Percentiles rank a stretch among this genome's conserved stretches.
Conservation (phyloP, 92 coral and sea anemone species). For the Palythoa heliodiscus region DNA sequence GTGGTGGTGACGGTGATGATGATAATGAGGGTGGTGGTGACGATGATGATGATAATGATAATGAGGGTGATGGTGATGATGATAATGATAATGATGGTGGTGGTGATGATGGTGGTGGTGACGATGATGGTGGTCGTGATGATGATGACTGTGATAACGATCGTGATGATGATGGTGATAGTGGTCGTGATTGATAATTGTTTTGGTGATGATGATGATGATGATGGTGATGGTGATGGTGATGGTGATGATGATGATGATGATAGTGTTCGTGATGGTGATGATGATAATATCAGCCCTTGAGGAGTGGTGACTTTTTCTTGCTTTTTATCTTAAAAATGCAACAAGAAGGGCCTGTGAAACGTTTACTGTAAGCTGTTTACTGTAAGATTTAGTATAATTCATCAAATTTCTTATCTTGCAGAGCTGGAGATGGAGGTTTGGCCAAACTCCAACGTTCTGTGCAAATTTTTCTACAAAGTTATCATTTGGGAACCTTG, state of each 20-base stretch:
- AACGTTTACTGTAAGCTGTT: too few relatives aligned
- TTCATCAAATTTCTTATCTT: neutral
- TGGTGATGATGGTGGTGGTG: neutral
- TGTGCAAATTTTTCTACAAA: slow-evolving; percentile 59
- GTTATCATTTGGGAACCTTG: slow-evolving; percentile 62
- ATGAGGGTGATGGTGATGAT: neutral
- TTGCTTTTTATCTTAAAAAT: too few relatives aligned
- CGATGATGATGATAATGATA: neutral
- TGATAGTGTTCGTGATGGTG: neutral
- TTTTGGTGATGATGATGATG: too few relatives aligned
- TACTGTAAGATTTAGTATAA: too few relatives aligned
- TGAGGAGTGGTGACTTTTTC: too few relatives aligned
- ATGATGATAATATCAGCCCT: neutral
- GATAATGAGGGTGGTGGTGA: neutral
- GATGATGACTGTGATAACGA: neutral
- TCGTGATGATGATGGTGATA: too few relatives aligned
- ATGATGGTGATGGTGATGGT: neutral
- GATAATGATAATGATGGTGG: neutral
- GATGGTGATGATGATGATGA: neutral
- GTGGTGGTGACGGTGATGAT: neutral
- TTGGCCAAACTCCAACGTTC: slow-evolving; percentile 93
- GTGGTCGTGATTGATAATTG: too few relatives aligned
- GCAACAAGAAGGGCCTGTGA: too few relatives aligned
- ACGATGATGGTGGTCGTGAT: neutral
- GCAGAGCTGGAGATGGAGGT: slow-evolving; percentile 89